Conservation (phyloP, 2,888 invertebrate species). For the Pteria penguin region DNA sequence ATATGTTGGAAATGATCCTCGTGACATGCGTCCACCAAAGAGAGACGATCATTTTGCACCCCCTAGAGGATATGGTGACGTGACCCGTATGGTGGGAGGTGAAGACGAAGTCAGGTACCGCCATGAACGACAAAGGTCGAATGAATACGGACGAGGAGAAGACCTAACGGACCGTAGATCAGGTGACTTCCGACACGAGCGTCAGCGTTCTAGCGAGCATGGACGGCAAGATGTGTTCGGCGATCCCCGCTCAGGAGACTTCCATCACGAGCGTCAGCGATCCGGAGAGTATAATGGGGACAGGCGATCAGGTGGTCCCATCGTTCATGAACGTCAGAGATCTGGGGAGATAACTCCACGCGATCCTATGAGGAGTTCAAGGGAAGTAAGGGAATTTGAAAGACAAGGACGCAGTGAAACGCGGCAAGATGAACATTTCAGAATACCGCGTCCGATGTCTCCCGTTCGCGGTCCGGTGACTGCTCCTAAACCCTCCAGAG, state of each 20-base stretch:
- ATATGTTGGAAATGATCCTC: constrained; percentile 26
- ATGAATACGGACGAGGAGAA: constrained; percentile 16
- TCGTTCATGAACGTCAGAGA: constrained; percentile 17
- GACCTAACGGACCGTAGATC: constrained; percentile 8
- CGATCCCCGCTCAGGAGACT: constrained; percentile 47
- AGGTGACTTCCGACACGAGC: constrained; percentile 34
- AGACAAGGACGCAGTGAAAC: constrained; percentile 25
- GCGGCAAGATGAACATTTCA: constrained; percentile 20
- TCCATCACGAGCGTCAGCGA: constrained; percentile 44
- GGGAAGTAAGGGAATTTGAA: constrained; percentile 1
- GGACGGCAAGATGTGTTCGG: constrained; percentile 35
- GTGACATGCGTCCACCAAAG: neutral
- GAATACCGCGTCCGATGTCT: constrained; percentile 39
- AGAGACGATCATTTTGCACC: neutral
- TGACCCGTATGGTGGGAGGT: neutral
- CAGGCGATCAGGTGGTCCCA: constrained; percentile 21
- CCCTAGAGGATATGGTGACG: neutral
- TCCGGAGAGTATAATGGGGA: constrained; percentile 17
- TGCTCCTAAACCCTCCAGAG: constrained; percentile 38
- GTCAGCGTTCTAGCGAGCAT: constrained; percentile 14
- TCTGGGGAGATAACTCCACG: constrained; percentile 26
- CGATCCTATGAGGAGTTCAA: constrained; percentile 8
- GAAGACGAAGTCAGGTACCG: constrained; percentile 23
- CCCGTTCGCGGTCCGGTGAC: constrained; percentile 41
- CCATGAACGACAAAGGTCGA: constrained; percentile 39